A percentile compares a stretch with the other conserved stretches of the same genome.
Evolutionary conservation across 2,888 invertebrate species (phyloP).

Genomic region (Baccha elongata): DNA sequence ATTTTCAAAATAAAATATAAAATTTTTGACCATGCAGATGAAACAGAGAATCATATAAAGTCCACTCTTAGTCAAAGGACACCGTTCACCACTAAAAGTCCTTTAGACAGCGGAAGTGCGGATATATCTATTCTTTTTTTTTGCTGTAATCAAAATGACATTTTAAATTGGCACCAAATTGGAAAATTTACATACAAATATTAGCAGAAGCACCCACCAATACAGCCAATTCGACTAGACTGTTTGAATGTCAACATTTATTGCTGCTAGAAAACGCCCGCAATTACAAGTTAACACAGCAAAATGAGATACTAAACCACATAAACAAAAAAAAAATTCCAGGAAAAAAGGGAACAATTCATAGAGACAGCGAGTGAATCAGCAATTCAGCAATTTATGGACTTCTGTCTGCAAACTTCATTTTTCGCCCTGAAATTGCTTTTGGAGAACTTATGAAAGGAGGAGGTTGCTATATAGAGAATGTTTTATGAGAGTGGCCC

Average conservation of each 20-base stretch:
- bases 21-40: background rate
- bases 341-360: background rate
- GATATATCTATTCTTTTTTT: conserved; percentile 7
- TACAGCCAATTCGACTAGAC: background rate
- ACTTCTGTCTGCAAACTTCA: conserved; percentile 16
- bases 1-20: conserved; percentile 29
- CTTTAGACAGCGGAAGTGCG: background rate
- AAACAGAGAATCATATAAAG: background rate
- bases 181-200: conserved; percentile 4
- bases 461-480: background rate
- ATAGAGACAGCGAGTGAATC: conserved; percentile 18
- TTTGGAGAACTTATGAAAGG: background rate
- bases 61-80: background rate
- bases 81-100: conserved; percentile 15
- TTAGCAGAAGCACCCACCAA: background rate
- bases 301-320: conserved; percentile 51
- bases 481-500: conserved; percentile 32
- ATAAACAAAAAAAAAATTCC: conserved; percentile 28
- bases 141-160: conserved; percentile 37
- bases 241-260: conserved; percentile 42
- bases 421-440: conserved; percentile 4
- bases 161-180: conserved; percentile 46
- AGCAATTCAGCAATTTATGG: conserved; percentile 59
- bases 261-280: conserved; percentile 45
- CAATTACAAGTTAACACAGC: conserved; percentile 66